Evolutionary conservation across 2,888 invertebrate species (phyloP).

Genomic region (Nineta flava): DNA sequence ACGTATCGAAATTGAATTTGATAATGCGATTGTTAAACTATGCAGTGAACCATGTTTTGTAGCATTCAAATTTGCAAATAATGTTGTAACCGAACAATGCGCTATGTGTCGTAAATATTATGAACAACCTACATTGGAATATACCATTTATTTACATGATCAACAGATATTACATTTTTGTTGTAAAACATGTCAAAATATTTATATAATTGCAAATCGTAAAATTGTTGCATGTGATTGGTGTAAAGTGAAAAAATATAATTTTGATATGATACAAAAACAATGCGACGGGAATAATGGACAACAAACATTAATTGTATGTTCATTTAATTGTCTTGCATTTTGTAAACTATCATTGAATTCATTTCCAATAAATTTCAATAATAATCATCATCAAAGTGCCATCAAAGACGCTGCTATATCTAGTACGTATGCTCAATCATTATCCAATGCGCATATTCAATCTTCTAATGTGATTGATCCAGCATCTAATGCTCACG

Average conservation of each 20-base stretch:
- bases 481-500: slow-evolving; percentile 26
- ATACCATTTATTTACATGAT: slow-evolving; percentile 55
- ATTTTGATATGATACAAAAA: slow-evolving; percentile 86
- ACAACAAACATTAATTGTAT: slow-evolving; percentile 58
- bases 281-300: slow-evolving; percentile 40
- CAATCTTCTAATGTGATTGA: slow-evolving; percentile 29
- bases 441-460: slow-evolving; percentile 9
- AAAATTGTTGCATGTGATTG: slow-evolving; percentile 85
- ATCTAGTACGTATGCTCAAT: background rate
- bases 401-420: slow-evolving; percentile 7
- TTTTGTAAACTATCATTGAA: slow-evolving; percentile 66
- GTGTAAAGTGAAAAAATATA: slow-evolving; percentile 90
- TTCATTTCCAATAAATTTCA: slow-evolving; percentile 53
- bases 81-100: slow-evolving; percentile 59
- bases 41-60: slow-evolving; percentile 88
- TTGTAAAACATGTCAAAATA: slow-evolving; percentile 77
- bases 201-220: slow-evolving; percentile 71
- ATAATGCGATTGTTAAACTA: slow-evolving; percentile 50
- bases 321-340: slow-evolving; percentile 80
- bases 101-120: slow-evolving; percentile 77
- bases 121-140: slow-evolving; percentile 47
- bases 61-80: slow-evolving; percentile 86
- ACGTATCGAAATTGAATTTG: slow-evolving; percentile 60
- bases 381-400: too few species aligned
- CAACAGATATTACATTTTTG: slow-evolving; percentile 61